Conservation (phyloP, 2,888 invertebrate species). For the Ochropleura leucogaster region DNA sequence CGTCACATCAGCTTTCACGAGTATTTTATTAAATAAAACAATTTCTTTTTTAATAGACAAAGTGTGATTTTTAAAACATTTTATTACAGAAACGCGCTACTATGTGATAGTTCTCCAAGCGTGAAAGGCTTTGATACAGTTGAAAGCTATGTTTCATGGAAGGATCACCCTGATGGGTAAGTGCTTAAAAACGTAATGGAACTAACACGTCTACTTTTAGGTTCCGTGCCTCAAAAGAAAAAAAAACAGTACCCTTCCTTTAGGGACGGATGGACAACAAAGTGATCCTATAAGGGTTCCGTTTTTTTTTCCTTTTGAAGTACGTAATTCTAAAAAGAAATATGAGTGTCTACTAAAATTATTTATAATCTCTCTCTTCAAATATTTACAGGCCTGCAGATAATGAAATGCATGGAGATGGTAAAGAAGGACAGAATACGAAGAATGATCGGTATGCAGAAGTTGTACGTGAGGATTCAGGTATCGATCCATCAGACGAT, state of each 20-base stretch:
- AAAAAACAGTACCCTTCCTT: too few relatives aligned
- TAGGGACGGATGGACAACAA: too few relatives aligned
- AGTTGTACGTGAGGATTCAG: neutral
- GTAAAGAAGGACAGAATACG: neutral
- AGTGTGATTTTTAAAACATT: neutral
- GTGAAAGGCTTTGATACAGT: slow-evolving; percentile 41
- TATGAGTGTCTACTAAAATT: neutral
- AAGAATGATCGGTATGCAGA: slow-evolving; percentile 18
- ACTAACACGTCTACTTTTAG: neutral
- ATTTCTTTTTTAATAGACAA: too few relatives aligned
- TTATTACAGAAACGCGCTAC: slow-evolving; percentile 11
- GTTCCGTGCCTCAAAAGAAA: too few relatives aligned
- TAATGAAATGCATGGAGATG: slow-evolving; percentile 18
- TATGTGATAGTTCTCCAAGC: slow-evolving; percentile 30
- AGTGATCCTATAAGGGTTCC: too few relatives aligned
- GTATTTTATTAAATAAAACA: too few relatives aligned
- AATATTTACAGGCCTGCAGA: slow-evolving; percentile 45
- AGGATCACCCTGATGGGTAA: slow-evolving; percentile 47
- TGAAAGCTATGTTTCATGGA: slow-evolving; percentile 45
- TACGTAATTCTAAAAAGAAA: too few relatives aligned
- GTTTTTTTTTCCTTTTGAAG: too few relatives aligned
- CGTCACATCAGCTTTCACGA: too few relatives aligned
- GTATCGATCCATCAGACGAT: neutral
- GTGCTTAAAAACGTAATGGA: neutral
- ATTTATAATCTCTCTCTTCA: neutral